Evolutionary conservation across 2,113 vertebrate species (phyloP), one percentile per base, ranked within the genome.

Genomic region (Callipepla californica): DNA sequence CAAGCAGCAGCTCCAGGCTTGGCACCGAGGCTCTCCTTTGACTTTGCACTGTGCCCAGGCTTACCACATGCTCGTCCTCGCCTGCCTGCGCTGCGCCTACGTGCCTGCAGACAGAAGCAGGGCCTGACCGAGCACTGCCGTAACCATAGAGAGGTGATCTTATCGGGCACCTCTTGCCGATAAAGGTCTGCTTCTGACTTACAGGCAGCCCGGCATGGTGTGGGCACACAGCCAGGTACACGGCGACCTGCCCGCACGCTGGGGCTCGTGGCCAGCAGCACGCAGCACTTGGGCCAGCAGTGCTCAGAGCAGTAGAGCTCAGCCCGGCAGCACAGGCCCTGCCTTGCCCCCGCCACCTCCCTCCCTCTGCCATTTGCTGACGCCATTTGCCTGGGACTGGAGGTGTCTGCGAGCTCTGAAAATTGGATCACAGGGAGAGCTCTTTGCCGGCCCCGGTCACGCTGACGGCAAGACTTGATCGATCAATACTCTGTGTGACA

Each of bases 381-480:
- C 93, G 96, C 97, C 97, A 90, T 97, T 97, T 96, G 97, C 97
- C 97, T 95, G 96, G 97, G 91, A 98, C 83, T 94, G 91, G 98
- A 98, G 97, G 98, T 98, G 98, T 98, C 98, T 98, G 97, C 95
- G 96, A 98, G 96, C 98, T 98, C 98, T 98, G 98, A 98, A 98
- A 99, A 98, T 98, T 98, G 98, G 98, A 98, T 99, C 98, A 98
- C 97, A 98, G 98, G 98, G 98, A 98, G 96, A 97, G 98, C 97
- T 98, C 98, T 97, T 97, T 97, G 94, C 98, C 82, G 94, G 98
- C 97, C 98, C 96, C 65, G 95, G 97, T 97, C 97, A 97, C 90
- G 96, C 98, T 98, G 98, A 98, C 82, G 96, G 98, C 98, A 98
- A 98, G 98, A 97, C 98, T 98, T 25, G 92, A 98, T 98, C 97